Percentiles rank a stretch among this genome's conserved stretches.
Evolutionary conservation across 2,888 invertebrate genomes (phyloP).

Genomic region (Sarcophaga caerulescens): DNA sequence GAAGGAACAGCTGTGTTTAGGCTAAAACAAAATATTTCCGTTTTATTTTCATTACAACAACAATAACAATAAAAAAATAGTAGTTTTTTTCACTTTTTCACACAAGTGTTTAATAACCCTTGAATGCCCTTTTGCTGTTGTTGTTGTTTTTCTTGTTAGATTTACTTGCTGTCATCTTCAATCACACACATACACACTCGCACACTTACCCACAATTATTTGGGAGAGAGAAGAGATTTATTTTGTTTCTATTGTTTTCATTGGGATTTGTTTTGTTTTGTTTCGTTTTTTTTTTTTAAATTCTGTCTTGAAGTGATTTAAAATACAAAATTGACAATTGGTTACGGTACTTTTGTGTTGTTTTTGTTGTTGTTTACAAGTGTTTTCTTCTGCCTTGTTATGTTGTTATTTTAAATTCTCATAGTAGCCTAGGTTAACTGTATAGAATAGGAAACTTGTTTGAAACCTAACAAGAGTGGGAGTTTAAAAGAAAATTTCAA

Average conservation of each 20-base stretch:
- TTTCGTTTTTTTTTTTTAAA: background rate
- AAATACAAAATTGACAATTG: conserved; percentile 48
- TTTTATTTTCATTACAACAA: background rate
- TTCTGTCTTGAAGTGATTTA: conserved; percentile 16
- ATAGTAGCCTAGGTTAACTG: background rate
- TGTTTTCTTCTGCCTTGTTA: background rate
- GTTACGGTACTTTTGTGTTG: conserved; percentile 34
- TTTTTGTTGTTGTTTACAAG: conserved; percentile 1
- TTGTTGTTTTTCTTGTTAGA: conserved; percentile 14
- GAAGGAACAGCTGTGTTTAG: too few species aligned
- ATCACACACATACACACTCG: background rate
- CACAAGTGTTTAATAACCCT: too few species aligned
- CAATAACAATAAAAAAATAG: too few species aligned
- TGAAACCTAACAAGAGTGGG: background rate
- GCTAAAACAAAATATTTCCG: background rate
- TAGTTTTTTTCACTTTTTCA: too few species aligned
- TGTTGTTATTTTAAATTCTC: conserved; percentile 36
- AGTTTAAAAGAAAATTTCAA: background rate
- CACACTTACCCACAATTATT: conserved; percentile 2
- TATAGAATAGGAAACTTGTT: background rate
- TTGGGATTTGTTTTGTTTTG: conserved; percentile 5
- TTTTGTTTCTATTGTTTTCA: conserved; percentile 32
- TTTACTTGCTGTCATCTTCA: too few species aligned
- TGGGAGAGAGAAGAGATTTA: conserved; percentile 14
- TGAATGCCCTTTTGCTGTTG: background rate